These are phyloP conservation scores for Solea senegalensis DNA, from an alignment of 2,113 vertebrate genomes.

Conservation along the genomic window DNA sequence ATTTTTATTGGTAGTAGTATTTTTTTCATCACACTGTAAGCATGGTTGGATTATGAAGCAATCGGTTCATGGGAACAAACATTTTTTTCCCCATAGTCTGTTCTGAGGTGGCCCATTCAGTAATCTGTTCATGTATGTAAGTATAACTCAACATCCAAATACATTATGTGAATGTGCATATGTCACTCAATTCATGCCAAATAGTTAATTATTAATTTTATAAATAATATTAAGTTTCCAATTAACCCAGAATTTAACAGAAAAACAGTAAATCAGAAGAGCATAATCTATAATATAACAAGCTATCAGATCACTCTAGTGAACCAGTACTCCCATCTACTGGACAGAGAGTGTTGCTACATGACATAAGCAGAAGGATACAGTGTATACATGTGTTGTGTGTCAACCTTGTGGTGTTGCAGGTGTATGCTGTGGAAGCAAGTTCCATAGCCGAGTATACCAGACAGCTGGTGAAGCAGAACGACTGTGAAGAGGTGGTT, in stretches of 20 bases:
- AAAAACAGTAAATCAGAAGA: not conserved
- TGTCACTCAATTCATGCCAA: not conserved
- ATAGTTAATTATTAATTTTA: no score
- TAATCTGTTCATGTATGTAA: not conserved
- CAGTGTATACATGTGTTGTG: not conserved
- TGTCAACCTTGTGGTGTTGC: not conserved
- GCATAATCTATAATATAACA: not conserved
- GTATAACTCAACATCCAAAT: not conserved
- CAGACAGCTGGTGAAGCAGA: conserved; percentile 80
- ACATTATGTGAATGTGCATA: not conserved
- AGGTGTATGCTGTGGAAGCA: conserved; percentile 87
- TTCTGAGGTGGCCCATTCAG: not conserved
- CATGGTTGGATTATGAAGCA: not conserved
- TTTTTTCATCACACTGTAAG: no score
- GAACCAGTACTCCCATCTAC: conserved; percentile 23
- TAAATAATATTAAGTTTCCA: no score
- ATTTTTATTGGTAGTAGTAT: no score
- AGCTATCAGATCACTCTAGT: not conserved
- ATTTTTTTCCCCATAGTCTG: not conserved
- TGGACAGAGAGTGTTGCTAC: conserved; percentile 27
- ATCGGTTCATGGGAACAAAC: no score
- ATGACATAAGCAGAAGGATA: not conserved
- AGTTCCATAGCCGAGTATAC: conserved; percentile 85
- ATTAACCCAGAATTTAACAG: not conserved
- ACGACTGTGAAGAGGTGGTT: conserved; percentile 77